Base-by-base conservation (phyloP, 2,888 invertebrate species). In the Cerceris ruficornis region DNA sequence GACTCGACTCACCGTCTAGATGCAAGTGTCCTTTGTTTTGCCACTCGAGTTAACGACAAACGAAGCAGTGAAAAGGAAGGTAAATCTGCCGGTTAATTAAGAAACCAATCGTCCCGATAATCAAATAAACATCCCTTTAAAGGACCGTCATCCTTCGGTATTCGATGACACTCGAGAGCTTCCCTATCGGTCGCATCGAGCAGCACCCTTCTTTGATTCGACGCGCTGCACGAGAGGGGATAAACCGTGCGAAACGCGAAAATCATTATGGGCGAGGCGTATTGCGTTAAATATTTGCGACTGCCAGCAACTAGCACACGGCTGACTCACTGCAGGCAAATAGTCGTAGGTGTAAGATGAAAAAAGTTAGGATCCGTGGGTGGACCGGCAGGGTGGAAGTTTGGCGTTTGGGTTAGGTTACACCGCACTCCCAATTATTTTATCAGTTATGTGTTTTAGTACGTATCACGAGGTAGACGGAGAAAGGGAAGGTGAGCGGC, bases 371-470 rank as follows among this genome's bases (percentile, higher is more conserved):
- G 28, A 6, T n/a, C 7, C 43, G 6, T 2, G 13, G 55, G 13
- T 15, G 50, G 46, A 11, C 60, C 43, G 9, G 5, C 52, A 11
- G 9, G 14, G 41, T 28, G 57, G 65, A 78, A 69, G 74, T 64
- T 72, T 46, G 55, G 17, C 69, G 61, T 43, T 52, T 46, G 58
- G 7, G 28, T 28, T 28, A 28, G 59, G 65, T 66, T 73, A 66
- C 66, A 54, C 66, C 39, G 52, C 75, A 67, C 58, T 71, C 80
- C 81, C 77, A 80, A 87, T 87, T 87, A 87, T 87, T 85, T 85
- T 80, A 83, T 85, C 81, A 78, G 80, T 82, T 84, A 79, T 78
- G 81, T 83, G 78, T 75, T 84, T 80, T 69, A 81, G 71, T 75
- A 75, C 64, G 77, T 78, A 83, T 61, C 55, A 64, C 67, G 59